phyloP scores from a whole-genome alignment of 2,888 invertebrate species.

The Machimus atricapillus region DNA sequence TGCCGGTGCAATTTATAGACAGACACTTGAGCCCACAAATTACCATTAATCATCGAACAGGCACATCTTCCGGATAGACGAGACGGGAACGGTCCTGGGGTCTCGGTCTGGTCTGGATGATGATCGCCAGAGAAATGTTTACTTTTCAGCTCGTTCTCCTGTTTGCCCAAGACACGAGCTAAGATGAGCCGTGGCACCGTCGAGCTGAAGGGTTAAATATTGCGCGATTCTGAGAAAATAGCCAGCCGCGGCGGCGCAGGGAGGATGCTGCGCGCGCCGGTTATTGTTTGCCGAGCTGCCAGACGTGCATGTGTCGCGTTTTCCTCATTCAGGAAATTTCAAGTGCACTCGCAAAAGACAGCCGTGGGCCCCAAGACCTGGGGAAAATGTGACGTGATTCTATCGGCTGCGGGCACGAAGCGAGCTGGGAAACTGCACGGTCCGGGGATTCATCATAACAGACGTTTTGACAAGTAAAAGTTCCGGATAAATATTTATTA shows the following conservation, averaged over 20 bases:
- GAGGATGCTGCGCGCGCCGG: background rate
- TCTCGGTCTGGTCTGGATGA: background rate
- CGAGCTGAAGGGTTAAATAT: background rate
- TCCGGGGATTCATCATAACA: background rate
- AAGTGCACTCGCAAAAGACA: background rate
- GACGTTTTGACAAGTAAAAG: background rate
- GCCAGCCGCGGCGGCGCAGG: background rate
- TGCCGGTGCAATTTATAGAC: conserved; percentile 18
- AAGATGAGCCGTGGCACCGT: background rate
- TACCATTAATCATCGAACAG: conserved; percentile 22
- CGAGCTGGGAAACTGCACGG: background rate
- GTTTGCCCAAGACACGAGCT: background rate
- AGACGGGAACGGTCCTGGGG: background rate
- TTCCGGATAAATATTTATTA: conserved; percentile 11
- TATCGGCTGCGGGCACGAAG: background rate
- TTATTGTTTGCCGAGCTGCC: background rate
- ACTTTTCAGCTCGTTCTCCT: background rate
- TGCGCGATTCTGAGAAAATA: conserved; percentile 2
- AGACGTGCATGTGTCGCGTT: background rate
- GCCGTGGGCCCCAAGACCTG: background rate
- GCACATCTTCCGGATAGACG: background rate
- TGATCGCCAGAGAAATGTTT: background rate
- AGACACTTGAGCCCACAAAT: conserved; percentile 34
- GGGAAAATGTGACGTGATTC: background rate
- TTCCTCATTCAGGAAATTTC: conserved; percentile 4